A percentile compares a stretch with the other conserved stretches of the same genome.
phyloP scores from a whole-genome alignment of 2,797 vertebrate species.

The Eurystomus glaucurus region DNA sequence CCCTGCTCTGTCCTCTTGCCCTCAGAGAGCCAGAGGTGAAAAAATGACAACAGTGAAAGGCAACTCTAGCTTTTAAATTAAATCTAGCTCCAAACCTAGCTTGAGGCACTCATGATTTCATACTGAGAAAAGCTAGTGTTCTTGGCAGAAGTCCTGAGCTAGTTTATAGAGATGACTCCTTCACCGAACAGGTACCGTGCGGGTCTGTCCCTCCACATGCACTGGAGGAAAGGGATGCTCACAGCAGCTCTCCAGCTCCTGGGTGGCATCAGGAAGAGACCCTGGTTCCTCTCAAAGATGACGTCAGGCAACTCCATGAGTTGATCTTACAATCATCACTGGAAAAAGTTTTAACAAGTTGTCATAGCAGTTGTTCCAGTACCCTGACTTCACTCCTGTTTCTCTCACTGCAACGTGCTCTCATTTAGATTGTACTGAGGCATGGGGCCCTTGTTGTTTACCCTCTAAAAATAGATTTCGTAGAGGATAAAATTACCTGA shows the following conservation, averaged over 20 bases:
- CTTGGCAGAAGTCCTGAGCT: background rate
- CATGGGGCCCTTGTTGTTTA: conserved; percentile 21
- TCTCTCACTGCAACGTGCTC: conserved; percentile 46
- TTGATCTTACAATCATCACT: conserved; percentile 15
- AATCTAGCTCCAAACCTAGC: conserved; percentile 10
- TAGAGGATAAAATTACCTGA: conserved; percentile 48
- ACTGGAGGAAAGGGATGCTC: background rate
- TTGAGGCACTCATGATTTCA: background rate
- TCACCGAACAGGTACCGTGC: fast-evolving
- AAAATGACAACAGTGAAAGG: background rate
- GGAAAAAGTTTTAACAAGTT: conserved; percentile 63
- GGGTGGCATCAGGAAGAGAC: background rate
- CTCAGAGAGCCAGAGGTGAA: background rate
- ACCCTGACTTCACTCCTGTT: conserved; percentile 30
- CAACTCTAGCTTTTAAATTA: background rate
- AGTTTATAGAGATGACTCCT: background rate
- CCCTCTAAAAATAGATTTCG: conserved; percentile 51
- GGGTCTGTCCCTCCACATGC: fast-evolving
- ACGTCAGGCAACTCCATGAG: background rate
- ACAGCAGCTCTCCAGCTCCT: fast-evolving
- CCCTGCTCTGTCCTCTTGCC: background rate
- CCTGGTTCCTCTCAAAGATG: background rate
- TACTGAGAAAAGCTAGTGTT: background rate
- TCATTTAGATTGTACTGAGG: conserved; percentile 35
- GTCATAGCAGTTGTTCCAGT: conserved; percentile 61